Conservation (phyloP, 1,140 invertebrate genomes). For the Trichomalopsis sarcophagae region DNA sequence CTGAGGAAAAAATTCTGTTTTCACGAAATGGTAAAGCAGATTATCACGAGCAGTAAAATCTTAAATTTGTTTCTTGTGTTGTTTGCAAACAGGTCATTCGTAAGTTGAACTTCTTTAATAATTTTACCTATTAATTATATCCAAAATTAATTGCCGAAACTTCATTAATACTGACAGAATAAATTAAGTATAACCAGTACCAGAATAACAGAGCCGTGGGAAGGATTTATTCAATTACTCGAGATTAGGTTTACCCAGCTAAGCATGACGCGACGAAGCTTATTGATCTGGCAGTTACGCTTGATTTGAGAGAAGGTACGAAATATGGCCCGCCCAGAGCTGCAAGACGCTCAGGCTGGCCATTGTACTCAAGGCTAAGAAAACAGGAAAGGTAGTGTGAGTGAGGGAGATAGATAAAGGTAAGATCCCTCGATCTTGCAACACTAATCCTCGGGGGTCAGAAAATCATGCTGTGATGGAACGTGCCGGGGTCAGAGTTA, state of each 20-base stretch:
- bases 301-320: conserved; percentile 1
- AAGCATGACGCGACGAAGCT: background rate
- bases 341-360: background rate
- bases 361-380: background rate
- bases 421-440: conserved; percentile 15
- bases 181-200: background rate
- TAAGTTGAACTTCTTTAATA: too few relatives aligned
- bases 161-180: background rate
- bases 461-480: conserved; percentile 28
- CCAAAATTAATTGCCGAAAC: background rate
- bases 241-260: background rate
- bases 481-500: conserved; percentile 37
- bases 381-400: background rate
- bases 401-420: background rate
- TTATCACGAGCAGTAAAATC: too few relatives aligned
- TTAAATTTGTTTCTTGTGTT: too few relatives aligned
- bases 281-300: background rate
- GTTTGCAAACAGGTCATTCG: too few relatives aligned
- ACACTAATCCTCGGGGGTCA: conserved; percentile 23
- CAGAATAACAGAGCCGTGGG: background rate
- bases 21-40: background rate
- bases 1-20: background rate
- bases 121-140: background rate
- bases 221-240: conserved; percentile 14
- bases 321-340: background rate